Conservation (phyloP, 2,113 vertebrate genomes). For the Sebastes fasciatus region DNA sequence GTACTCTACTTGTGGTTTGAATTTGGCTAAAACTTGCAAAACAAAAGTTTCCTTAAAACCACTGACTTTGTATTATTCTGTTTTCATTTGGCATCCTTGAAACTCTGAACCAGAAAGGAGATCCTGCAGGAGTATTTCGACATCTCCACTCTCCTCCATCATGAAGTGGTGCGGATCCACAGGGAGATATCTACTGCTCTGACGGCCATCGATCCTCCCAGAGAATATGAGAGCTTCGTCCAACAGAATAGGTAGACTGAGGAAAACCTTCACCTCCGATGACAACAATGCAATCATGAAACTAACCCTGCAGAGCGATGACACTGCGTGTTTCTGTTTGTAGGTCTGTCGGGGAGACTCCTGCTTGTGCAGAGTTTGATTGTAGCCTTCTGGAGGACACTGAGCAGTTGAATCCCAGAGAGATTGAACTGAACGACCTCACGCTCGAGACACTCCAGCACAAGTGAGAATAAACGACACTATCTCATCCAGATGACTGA, state of each 20-base stretch:
- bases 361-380: conserved; percentile 88
- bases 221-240: conserved; percentile 90
- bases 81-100: neutral
- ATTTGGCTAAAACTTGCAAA: neutral
- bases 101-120: conserved; percentile 86
- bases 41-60: neutral
- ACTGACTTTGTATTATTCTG: neutral
- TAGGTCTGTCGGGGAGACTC: conserved; percentile 86
- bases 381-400: conserved; percentile 89
- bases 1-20: neutral
- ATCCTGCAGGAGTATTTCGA: conserved; percentile 92
- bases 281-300: conserved; percentile 1
- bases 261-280: neutral
- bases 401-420: conserved; percentile 82
- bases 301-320: neutral
- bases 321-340: conserved; percentile 23
- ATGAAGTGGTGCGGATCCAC: conserved; percentile 89
- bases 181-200: conserved; percentile 86
- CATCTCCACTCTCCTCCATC: conserved; percentile 91
- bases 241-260: conserved; percentile 88
- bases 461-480: conserved; percentile 80
- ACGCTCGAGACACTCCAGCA: conserved; percentile 93
- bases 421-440: conserved; percentile 93
- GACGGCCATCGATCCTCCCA: conserved; percentile 85
- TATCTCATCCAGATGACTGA: neutral